phyloP scores from a whole-genome alignment of 1,140 invertebrate species.

The Pemphigus obesinymphae region DNA sequence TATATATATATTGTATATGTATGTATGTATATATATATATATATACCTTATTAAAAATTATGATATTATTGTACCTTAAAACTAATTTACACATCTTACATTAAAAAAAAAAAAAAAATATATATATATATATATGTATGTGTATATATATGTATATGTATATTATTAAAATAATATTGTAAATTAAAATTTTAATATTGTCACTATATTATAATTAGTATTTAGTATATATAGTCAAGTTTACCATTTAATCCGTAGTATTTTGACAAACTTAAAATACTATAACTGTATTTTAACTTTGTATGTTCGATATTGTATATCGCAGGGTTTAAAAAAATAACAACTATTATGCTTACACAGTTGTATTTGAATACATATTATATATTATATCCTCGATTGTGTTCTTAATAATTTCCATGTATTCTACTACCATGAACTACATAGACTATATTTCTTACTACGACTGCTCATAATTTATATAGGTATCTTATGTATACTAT shows the following conservation, averaged over 20 bases:
- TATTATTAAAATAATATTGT: conserved; percentile 12
- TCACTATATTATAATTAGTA: conserved; percentile 19
- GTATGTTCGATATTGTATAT: conserved; percentile 31
- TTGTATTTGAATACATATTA: conserved; percentile 29
- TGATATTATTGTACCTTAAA: background rate
- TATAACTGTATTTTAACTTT: conserved; percentile 31
- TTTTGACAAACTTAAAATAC: conserved; percentile 6
- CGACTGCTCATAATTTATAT: too few relatives aligned
- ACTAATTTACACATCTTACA: background rate
- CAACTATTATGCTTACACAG: conserved; percentile 33
- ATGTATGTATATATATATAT: too few relatives aligned
- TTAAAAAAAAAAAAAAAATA: background rate
- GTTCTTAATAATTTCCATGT: too few relatives aligned
- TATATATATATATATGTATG: too few relatives aligned
- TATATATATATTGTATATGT: too few relatives aligned
- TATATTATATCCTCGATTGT: conserved; percentile 6
- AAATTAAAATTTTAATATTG: background rate
- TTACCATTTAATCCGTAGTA: conserved; percentile 32
- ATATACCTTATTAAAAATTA: background rate
- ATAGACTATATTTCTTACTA: too few relatives aligned
- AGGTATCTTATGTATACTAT: too few relatives aligned
- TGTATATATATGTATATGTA: too few relatives aligned
- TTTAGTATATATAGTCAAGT: conserved; percentile 13
- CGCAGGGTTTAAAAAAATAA: conserved; percentile 38
- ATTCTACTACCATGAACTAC: too few relatives aligned